phyloP scores from a whole-genome alignment of 2,888 invertebrate species.

The Noctua comes region DNA sequence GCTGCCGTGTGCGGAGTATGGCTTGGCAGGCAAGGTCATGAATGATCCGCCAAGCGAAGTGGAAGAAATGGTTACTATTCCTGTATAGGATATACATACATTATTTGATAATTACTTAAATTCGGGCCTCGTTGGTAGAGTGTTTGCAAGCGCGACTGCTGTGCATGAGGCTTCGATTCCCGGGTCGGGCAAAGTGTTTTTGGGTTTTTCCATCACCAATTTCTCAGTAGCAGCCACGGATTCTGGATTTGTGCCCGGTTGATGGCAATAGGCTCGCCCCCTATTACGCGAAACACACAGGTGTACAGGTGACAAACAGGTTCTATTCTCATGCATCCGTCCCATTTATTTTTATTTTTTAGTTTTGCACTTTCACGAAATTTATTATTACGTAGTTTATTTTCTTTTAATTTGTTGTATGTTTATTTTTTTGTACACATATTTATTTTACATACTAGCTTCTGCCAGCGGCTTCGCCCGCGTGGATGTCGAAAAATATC shows the following conservation, averaged over 20 bases:
- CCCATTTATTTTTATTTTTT: no score
- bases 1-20: constrained; percentile 70
- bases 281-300: background rate
- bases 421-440: no score
- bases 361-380: no score
- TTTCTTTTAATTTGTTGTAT: no score
- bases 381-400: no score
- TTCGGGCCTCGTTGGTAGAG: background rate
- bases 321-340: no score
- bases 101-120: background rate
- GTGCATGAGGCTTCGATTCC: background rate
- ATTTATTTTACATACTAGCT: no score
- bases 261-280: background rate
- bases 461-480: no score
- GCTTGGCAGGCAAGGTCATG: constrained; percentile 68
- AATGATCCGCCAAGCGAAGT: constrained; percentile 78
- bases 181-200: background rate
- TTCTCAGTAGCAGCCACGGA: background rate
- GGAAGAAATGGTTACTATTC: constrained; percentile 71
- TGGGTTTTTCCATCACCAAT: background rate
- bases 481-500: no score
- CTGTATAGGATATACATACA: constrained; percentile 44
- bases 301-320: no score
- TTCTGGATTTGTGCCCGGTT: background rate
- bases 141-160: background rate